phyloP scores from a whole-genome alignment of 2,797 vertebrate genomes.

The Tamandua tetradactyla region DNA sequence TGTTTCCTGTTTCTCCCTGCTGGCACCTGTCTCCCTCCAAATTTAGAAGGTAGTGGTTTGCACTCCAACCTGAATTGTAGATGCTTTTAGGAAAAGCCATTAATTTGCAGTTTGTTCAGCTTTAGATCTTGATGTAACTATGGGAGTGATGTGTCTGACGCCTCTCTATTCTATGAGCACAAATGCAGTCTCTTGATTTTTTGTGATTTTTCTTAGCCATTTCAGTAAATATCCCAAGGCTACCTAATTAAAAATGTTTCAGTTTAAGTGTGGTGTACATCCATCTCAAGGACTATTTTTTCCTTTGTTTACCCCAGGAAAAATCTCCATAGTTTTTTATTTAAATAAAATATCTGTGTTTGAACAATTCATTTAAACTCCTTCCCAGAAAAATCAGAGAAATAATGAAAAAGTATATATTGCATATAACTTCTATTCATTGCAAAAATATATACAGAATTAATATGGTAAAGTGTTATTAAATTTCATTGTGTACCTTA shows the following conservation, averaged over 20 bases:
- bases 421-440: neutral
- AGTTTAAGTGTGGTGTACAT: too few relatives aligned
- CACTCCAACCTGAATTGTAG: neutral
- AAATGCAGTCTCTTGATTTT: neutral
- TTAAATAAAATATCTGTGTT: neutral
- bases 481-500: neutral
- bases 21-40: neutral
- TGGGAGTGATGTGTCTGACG: neutral
- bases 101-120: neutral
- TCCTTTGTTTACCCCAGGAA: neutral
- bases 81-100: neutral
- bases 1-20: too few relatives aligned
- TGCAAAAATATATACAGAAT: neutral
- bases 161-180: neutral
- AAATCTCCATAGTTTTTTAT: neutral
- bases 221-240: too few relatives aligned
- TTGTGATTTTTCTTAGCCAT: too few relatives aligned
- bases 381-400: neutral
- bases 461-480: neutral
- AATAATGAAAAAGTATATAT: neutral
- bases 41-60: neutral
- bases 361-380: neutral
- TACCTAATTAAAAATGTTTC: too few relatives aligned
- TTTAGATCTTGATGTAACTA: neutral
- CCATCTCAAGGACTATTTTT: too few relatives aligned